Evolutionary conservation across 2,888 invertebrate species (phyloP).

Genomic region (Hipparchia sbordonii): DNA sequence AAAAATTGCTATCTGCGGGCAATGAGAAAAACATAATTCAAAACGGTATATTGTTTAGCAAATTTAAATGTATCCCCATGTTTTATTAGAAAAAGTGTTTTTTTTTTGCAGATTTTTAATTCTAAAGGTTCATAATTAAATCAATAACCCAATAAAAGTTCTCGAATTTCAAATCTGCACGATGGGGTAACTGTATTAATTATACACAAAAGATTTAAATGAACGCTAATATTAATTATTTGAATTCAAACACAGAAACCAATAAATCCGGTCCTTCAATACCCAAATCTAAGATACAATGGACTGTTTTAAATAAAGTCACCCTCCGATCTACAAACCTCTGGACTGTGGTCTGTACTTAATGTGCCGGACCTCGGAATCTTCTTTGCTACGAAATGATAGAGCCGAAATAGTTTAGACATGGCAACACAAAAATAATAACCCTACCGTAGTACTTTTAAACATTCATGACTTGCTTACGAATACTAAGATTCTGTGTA

Average conservation of each 20-base stretch:
- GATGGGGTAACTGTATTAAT: not conserved
- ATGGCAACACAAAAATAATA: slow-evolving; percentile 17
- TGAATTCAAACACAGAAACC: slow-evolving; percentile 23
- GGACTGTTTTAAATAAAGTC: slow-evolving; percentile 75
- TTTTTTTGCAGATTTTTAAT: no score
- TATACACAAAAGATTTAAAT: not conserved
- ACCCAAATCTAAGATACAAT: slow-evolving; percentile 55
- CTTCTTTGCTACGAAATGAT: slow-evolving; percentile 53
- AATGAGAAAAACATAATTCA: no score
- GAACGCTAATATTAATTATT: slow-evolving; percentile 1
- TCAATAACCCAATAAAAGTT: no score
- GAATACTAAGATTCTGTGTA: no score
- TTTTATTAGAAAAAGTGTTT: no score
- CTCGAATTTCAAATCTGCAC: no score
- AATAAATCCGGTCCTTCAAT: slow-evolving; percentile 37
- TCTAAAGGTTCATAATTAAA: no score
- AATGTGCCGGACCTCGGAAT: slow-evolving; percentile 78
- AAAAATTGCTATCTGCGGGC: no score
- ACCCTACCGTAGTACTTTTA: not conserved
- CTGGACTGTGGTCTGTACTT: slow-evolving; percentile 71
- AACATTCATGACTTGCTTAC: no score
- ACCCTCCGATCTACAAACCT: slow-evolving; percentile 66
- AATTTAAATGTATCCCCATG: no score
- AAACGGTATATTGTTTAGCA: no score
- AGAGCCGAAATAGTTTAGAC: slow-evolving; percentile 31